A percentile compares a stretch with the other conserved stretches of the same genome.
phyloP scores from a whole-genome alignment of 1,140 invertebrate genomes.

The Streblospio benedicti region DNA sequence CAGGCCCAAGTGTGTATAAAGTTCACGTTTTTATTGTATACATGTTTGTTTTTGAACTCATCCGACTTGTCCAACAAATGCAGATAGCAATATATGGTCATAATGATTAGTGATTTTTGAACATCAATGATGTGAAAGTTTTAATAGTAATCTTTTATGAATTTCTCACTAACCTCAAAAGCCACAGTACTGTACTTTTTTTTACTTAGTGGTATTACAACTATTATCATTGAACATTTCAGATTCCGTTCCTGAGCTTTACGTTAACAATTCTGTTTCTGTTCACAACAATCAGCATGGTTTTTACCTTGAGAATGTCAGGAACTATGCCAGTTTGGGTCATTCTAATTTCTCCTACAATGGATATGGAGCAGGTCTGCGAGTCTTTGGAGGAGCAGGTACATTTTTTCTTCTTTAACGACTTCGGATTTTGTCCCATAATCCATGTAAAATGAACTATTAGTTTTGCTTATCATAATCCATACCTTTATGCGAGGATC shows the following conservation, averaged over 20 bases:
- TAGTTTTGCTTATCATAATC: no score
- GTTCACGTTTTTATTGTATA: background rate
- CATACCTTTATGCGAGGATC: no score
- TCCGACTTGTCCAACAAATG: no score
- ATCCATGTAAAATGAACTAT: no score
- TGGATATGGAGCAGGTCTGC: conserved; percentile 40
- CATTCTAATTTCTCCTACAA: conserved; percentile 34
- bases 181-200: background rate
- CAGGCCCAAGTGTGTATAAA: background rate
- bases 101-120: no score
- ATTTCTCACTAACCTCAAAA: no score
- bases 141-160: no score
- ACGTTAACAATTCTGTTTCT: conserved; percentile 32
- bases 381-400: conserved; percentile 38
- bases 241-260: conserved; percentile 35
- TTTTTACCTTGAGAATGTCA: conserved; percentile 40
- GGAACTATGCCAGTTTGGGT: conserved; percentile 37
- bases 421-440: no score
- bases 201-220: background rate
- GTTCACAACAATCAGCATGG: conserved; percentile 41
- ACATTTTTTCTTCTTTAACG: no score
- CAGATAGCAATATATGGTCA: no score
- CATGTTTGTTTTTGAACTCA: background rate
- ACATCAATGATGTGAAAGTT: no score
- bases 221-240: conserved; percentile 13